Conservation (phyloP, 1,140 invertebrate species). For the Samia ricini region DNA sequence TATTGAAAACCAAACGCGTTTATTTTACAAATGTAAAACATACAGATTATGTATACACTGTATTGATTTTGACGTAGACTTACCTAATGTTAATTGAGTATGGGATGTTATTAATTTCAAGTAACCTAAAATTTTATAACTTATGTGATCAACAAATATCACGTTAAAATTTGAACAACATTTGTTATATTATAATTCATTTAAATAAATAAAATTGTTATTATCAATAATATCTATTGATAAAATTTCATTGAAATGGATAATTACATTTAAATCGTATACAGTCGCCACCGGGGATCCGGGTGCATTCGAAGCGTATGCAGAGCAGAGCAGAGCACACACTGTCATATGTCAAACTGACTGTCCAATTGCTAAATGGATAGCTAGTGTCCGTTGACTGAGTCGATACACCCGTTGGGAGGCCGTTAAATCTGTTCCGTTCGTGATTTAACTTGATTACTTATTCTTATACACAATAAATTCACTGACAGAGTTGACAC, state of each 20-base stretch:
- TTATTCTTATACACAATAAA: constrained; percentile 8
- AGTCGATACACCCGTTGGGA: constrained; percentile 25
- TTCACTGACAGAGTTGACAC: background rate
- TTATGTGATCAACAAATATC: too few species aligned
- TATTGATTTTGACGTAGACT: too few species aligned
- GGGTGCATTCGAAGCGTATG: background rate
- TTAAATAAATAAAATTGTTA: background rate
- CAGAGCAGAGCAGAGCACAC: constrained; percentile 5
- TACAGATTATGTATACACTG: too few species aligned
- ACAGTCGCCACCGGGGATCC: background rate
- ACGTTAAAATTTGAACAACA: too few species aligned
- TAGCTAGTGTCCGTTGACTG: constrained; percentile 26
- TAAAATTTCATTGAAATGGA: background rate
- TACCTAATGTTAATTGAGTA: too few species aligned
- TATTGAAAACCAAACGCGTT: too few species aligned
- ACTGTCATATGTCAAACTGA: constrained; percentile 33
- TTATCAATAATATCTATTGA: background rate
- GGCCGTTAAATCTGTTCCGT: constrained; percentile 21
- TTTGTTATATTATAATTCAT: too few species aligned
- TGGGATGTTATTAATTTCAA: too few species aligned
- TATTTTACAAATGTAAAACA: too few species aligned
- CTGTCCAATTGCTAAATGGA: constrained; percentile 40
- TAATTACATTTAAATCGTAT: background rate
- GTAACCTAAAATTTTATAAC: too few species aligned
- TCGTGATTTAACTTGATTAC: constrained; percentile 18